phyloP scores from a whole-genome alignment of 2,888 invertebrate genomes.

The Acleris laterana region DNA sequence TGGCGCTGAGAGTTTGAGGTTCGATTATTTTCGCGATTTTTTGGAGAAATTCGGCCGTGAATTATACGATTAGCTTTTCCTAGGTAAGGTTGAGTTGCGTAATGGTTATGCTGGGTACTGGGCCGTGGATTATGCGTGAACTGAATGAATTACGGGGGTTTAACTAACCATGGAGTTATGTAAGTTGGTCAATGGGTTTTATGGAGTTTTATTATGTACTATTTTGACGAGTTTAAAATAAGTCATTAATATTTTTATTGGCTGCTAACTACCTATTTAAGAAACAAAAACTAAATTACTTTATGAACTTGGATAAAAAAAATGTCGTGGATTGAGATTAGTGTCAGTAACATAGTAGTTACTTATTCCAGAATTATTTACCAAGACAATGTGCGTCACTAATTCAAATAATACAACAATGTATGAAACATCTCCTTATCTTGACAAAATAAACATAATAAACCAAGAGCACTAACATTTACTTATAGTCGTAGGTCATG shows the following conservation, averaged over 20 bases:
- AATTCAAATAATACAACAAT: slow-evolving; percentile 10
- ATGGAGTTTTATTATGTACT: background rate
- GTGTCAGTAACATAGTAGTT: too few species aligned
- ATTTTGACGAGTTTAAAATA: too few species aligned
- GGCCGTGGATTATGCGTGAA: slow-evolving; percentile 35
- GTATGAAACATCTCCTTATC: slow-evolving; percentile 10
- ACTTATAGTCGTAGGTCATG: slow-evolving; percentile 19
- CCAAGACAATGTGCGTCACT: slow-evolving; percentile 16
- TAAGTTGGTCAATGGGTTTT: slow-evolving; percentile 9
- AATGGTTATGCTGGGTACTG: slow-evolving; percentile 43
- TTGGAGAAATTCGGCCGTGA: slow-evolving; percentile 71
- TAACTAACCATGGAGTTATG: slow-evolving; percentile 13
- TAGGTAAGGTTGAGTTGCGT: slow-evolving; percentile 58
- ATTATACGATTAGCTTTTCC: slow-evolving; percentile 58
- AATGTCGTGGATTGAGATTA: too few species aligned
- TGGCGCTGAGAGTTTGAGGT: slow-evolving; percentile 45
- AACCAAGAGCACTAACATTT: slow-evolving; percentile 6
- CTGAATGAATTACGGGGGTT: slow-evolving; percentile 29
- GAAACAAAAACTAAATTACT: too few species aligned
- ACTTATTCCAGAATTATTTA: too few species aligned
- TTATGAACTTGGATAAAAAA: too few species aligned
- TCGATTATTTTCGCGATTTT: slow-evolving; percentile 68
- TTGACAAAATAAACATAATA: slow-evolving; percentile 18
- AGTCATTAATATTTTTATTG: too few species aligned
- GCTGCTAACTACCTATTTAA: too few species aligned